Conservation (phyloP, 2,113 vertebrate species). For the Verasper variegatus region DNA sequence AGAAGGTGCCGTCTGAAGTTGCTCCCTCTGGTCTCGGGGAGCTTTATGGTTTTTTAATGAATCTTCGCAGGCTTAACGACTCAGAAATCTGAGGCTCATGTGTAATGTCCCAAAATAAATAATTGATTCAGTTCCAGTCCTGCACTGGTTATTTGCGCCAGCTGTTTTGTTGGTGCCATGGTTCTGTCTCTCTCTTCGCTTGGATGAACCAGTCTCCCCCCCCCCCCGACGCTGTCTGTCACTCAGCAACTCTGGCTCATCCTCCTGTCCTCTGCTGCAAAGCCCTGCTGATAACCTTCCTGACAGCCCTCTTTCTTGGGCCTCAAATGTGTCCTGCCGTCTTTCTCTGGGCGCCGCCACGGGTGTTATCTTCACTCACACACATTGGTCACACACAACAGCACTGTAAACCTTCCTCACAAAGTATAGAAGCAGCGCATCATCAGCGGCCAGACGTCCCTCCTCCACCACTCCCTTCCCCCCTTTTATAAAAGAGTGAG, state of each 20-base stretch:
- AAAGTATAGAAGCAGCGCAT: constrained; percentile 37
- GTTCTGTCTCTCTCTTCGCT: constrained; percentile 11
- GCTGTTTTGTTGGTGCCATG: constrained; percentile 45
- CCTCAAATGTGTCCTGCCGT: constrained; percentile 56
- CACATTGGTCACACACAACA: constrained; percentile 77
- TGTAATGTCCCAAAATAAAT: constrained; percentile 71
- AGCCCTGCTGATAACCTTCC: constrained; percentile 74
- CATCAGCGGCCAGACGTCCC: constrained; percentile 32
- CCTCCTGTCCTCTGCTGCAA: constrained; percentile 52
- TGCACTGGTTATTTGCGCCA: constrained; percentile 31
- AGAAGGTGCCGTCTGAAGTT: constrained; percentile 29
- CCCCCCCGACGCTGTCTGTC: constrained; percentile 22
- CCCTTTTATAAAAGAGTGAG: constrained; percentile 21
- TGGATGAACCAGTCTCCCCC: constrained; percentile 9
- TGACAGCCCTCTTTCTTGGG: constrained; percentile 73
- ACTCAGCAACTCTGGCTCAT: constrained; percentile 30
- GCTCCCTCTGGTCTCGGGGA: constrained; percentile 42
- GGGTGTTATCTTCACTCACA: constrained; percentile 79
- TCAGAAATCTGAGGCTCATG: constrained; percentile 57
- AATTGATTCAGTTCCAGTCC: constrained; percentile 63
- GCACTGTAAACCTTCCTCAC: constrained; percentile 34
- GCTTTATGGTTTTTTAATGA: constrained; percentile 75
- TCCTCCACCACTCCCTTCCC: constrained; percentile 17
- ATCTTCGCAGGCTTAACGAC: constrained; percentile 67
- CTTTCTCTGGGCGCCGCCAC: constrained; percentile 53